A percentile compares a stretch with the other conserved stretches of the same genome.
phyloP scores from a whole-genome alignment of 1,140 invertebrate species.

The Brachystomella parvula region DNA sequence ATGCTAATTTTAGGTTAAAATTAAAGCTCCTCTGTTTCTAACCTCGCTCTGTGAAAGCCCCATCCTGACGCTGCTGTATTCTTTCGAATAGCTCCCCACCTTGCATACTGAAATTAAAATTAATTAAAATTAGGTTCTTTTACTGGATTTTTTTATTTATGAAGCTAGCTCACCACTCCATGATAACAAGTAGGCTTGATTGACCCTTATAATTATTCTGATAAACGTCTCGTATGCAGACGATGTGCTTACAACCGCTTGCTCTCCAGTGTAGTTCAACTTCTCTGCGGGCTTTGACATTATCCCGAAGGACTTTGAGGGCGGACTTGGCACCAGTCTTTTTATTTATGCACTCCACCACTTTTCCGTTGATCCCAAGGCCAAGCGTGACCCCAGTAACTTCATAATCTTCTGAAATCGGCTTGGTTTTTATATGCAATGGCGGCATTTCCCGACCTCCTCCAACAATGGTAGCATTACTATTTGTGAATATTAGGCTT shows the following conservation, averaged over 20 bases:
- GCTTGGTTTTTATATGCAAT: constrained; percentile 55
- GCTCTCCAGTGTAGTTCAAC: constrained; percentile 93
- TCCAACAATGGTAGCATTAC: constrained; percentile 14
- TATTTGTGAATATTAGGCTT: constrained; percentile 15
- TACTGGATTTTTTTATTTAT: neutral
- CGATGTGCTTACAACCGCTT: constrained; percentile 82
- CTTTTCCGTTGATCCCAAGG: constrained; percentile 96
- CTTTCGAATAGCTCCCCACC: constrained; percentile 93
- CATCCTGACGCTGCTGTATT: constrained; percentile 88
- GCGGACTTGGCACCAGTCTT: constrained; percentile 68
- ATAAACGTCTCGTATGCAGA: constrained; percentile 89
- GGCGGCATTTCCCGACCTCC: constrained; percentile 29
- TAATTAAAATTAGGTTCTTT: neutral
- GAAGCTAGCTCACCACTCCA: constrained; percentile 74
- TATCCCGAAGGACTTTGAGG: constrained; percentile 85
- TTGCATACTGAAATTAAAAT: constrained; percentile 66
- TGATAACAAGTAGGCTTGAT: constrained; percentile 87
- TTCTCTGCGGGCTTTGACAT: constrained; percentile 82
- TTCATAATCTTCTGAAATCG: constrained; percentile 85
- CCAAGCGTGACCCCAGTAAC: constrained; percentile 91
- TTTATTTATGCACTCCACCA: constrained; percentile 64
- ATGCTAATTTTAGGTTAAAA: neutral
- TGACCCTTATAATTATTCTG: constrained; percentile 86
- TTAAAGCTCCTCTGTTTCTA: constrained; percentile 19
- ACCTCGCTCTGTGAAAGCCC: constrained; percentile 91